Conservation (phyloP, 2,113 vertebrate species). For the Nycticorax nycticorax region DNA sequence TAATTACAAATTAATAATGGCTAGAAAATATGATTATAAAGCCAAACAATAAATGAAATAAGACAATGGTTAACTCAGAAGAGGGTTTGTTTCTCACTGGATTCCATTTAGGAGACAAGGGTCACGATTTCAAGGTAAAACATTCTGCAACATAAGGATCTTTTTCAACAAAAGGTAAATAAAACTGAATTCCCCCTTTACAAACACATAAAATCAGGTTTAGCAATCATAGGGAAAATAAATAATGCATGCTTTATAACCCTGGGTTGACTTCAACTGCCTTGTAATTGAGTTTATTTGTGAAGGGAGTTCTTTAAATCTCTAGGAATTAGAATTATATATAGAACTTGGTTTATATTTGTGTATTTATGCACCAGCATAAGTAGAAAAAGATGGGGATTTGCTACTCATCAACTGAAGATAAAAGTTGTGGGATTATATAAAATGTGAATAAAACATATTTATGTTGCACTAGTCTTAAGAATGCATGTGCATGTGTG, state of each 20-base stretch:
- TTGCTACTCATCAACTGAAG: background rate
- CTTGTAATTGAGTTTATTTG: background rate
- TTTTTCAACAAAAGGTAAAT: background rate
- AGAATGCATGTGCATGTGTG: background rate
- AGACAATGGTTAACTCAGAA: background rate
- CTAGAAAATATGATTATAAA: conserved; percentile 11
- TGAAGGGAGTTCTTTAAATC: background rate
- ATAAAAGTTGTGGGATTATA: background rate
- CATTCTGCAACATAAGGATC: background rate
- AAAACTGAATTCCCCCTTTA: background rate
- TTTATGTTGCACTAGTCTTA: background rate
- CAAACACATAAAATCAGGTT: background rate
- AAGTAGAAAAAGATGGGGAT: background rate
- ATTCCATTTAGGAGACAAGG: background rate
- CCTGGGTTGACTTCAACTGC: background rate
- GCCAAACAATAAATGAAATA: background rate
- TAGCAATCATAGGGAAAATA: background rate
- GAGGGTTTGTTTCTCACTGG: background rate
- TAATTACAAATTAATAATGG: conserved; percentile 10
- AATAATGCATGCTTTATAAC: background rate
- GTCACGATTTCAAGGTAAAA: background rate
- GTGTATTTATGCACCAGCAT: background rate
- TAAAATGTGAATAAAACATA: background rate
- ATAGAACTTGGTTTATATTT: background rate
- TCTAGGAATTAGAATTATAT: background rate